Percentiles rank a stretch among this genome's conserved stretches.
These are phyloP conservation scores for Trinorchestia longiramus DNA, from an alignment of 1,140 invertebrate species.

Conservation along the genomic window DNA sequence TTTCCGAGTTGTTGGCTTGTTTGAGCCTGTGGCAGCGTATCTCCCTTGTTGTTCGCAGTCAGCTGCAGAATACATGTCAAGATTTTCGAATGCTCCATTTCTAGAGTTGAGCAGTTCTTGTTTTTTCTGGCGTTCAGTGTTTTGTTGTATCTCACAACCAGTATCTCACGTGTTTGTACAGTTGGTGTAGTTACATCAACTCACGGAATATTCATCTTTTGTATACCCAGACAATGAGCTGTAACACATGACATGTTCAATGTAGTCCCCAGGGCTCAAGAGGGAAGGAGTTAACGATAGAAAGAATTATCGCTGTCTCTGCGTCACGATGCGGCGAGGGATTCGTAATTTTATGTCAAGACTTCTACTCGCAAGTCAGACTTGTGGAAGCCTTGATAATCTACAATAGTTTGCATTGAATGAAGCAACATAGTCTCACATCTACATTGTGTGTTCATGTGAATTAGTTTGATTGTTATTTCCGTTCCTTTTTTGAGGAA, in stretches of 20 bases:
- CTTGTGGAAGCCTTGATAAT: background rate
- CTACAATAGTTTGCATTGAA: background rate
- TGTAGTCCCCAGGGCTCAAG: background rate
- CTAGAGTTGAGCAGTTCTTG: background rate
- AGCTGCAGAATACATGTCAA: background rate
- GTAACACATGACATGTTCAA: background rate
- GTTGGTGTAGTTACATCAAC: background rate
- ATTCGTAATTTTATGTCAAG: too few relatives aligned
- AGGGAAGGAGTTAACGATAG: background rate
- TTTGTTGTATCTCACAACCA: background rate
- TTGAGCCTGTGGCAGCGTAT: background rate
- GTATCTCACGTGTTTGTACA: background rate
- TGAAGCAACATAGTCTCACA: background rate
- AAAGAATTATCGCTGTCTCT: background rate
- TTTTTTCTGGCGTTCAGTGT: background rate
- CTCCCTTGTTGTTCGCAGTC: background rate
- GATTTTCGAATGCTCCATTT: background rate
- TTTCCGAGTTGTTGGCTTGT: background rate
- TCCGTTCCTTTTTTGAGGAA: background rate
- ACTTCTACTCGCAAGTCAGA: background rate
- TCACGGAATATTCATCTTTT: background rate
- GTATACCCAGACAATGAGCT: background rate
- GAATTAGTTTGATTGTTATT: background rate
- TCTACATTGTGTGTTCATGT: background rate
- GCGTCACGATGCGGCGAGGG: background rate